Percentiles rank a stretch among this genome's conserved stretches.
Evolutionary conservation across 2,888 invertebrate species (phyloP).

Genomic region (Acrobasis repandana): DNA sequence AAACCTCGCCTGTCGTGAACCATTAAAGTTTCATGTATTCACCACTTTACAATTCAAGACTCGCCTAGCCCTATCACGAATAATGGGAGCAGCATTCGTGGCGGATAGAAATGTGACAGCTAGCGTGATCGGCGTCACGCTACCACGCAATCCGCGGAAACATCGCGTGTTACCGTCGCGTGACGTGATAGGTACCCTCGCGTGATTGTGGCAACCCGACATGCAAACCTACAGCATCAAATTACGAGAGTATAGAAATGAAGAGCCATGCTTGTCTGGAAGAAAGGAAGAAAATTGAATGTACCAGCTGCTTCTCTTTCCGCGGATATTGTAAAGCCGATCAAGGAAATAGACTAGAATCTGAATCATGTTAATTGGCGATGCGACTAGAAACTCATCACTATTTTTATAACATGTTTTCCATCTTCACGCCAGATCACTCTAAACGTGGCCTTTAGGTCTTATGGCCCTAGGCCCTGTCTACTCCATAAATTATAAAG

Average conservation of each 20-base stretch:
- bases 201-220: constrained; percentile 9
- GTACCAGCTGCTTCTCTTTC: no score
- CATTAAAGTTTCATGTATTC: constrained; percentile 10
- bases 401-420: no score
- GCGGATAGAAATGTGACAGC: constrained; percentile 52
- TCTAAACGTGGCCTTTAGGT: no score
- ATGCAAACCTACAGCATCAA: constrained; percentile 2
- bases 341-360: no score
- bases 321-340: no score
- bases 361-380: no score
- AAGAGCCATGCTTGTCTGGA: neutral
- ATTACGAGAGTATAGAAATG: neutral
- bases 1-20: neutral
- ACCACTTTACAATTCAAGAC: constrained; percentile 13
- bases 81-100: constrained; percentile 37
- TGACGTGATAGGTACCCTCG: constrained; percentile 16
- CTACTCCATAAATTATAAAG: no score
- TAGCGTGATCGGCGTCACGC: constrained; percentile 52
- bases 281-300: no score
- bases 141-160: constrained; percentile 32
- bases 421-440: no score
- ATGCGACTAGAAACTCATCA: no score
- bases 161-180: constrained; percentile 29
- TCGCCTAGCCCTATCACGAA: constrained; percentile 24
- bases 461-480: no score